Conservation (phyloP, 2,113 vertebrate species). For the Strigops habroptila region DNA sequence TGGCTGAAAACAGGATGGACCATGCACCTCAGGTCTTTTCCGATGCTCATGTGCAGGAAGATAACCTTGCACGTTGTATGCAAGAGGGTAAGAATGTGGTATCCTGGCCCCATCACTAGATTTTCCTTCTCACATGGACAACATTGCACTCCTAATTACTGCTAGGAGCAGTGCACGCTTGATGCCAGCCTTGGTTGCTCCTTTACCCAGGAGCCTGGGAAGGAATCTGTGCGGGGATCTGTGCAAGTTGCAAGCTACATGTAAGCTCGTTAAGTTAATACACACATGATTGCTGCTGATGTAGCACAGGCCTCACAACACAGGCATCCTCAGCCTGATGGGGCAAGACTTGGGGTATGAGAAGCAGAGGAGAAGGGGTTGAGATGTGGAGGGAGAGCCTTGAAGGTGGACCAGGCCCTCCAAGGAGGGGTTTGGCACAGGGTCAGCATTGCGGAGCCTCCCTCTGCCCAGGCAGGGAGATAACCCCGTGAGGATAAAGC, state of each 20-base stretch:
- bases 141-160: background rate
- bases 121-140: background rate
- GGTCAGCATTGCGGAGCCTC: background rate
- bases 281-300: accelerated
- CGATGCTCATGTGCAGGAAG: accelerated
- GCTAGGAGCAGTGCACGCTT: background rate
- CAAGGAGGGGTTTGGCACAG: background rate
- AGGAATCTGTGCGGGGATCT: background rate
- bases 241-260: background rate
- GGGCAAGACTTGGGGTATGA: background rate
- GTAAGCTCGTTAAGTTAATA: background rate
- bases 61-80: too few relatives aligned
- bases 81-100: background rate
- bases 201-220: background rate
- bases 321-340: background rate
- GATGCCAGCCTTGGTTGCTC: background rate
- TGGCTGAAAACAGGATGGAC: background rate
- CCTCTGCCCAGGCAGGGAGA: background rate
- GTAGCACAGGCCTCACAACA: background rate
- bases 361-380: background rate
- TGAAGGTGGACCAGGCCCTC: background rate
- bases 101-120: background rate
- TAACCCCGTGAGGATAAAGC: background rate
- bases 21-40: background rate
- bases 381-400: background rate